Base-by-base conservation (phyloP, 2,797 vertebrate genomes). In the Prionace glauca region DNA sequence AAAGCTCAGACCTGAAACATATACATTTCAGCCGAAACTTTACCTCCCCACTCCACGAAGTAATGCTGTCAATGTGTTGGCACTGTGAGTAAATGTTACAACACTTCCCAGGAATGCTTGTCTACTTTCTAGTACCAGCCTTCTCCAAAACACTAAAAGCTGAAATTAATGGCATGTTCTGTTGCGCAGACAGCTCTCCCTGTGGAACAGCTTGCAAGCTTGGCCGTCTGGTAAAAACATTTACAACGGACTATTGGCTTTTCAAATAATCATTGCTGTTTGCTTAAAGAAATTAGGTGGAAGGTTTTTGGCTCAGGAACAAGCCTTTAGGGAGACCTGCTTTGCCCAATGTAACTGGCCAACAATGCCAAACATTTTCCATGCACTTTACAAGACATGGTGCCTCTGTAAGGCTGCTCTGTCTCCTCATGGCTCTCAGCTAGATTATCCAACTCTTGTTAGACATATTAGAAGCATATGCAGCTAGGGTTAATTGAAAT, bases 221-320 rank as follows among this genome's bases (percentile, higher is more conserved):
- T 69, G 65, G 90, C 65, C 22, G 90, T 92, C 90, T 92, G 90
- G 90, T 69, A 26, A 92, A 65, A 92, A 92, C 90, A 92, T 69
- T 92, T 92, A 41, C 45, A 92, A 36, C 65, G 67, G 90, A 92
- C 65, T 67, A 65, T 92, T 69, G 62, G 90, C n/a, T 36, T 92
- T 92, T 41, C 65, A 41, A 36, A 92, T 92, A n/a, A n/a, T 26
- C 90, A 41, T 41, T 20, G n/a, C 90, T 92, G n/a, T 92, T 69
- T 92, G 65, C 12, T 92, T 92, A 92, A 92, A 92, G 87, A 90
- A 90, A 92, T 92, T 92, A 92, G 90, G 90, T 92, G 90, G 90
- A 92, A 92, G 90, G 90, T 69, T 92, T 56, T 92, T 92, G 90
- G 90, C 90, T 69, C 24, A 24, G n/a, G n/a, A 69, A 41, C 45